Conservation (phyloP, 1,140 invertebrate species). For the Pseudobourletiella spinata region DNA sequence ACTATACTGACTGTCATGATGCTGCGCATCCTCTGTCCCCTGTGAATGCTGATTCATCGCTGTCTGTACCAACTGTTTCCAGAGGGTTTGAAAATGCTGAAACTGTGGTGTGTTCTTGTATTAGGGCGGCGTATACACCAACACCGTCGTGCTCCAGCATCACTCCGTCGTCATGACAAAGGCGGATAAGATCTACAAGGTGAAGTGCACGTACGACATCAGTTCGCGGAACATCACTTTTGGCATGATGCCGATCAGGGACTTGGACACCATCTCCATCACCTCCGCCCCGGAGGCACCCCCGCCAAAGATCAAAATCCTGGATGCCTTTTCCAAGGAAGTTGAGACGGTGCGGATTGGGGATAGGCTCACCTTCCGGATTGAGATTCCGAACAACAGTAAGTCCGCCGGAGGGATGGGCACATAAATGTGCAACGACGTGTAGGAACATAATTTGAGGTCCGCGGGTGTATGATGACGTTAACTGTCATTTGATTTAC, state of each 20-base stretch:
- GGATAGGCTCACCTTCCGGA: conserved; percentile 87
- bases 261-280: conserved; percentile 60
- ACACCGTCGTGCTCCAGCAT: conserved; percentile 88
- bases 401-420: too few relatives aligned
- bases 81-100: too few relatives aligned
- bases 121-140: conserved; percentile 85
- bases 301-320: conserved; percentile 81
- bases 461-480: too few relatives aligned
- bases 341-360: conserved; percentile 90
- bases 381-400: conserved; percentile 94
- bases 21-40: too few relatives aligned
- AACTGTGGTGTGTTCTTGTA: too few relatives aligned
- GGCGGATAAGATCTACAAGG: conserved; percentile 93
- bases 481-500: too few relatives aligned
- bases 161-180: conserved; percentile 95
- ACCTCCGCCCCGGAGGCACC: conserved; percentile 89
- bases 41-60: too few relatives aligned
- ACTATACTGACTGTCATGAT: too few relatives aligned
- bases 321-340: conserved; percentile 72
- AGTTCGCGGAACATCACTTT: conserved; percentile 92
- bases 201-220: conserved; percentile 94
- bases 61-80: too few relatives aligned
- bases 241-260: conserved; percentile 86
- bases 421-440: too few relatives aligned
- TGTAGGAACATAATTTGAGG: too few relatives aligned